Conservation (phyloP, 2,797 vertebrate species). For the Austrolebias charrua region DNA sequence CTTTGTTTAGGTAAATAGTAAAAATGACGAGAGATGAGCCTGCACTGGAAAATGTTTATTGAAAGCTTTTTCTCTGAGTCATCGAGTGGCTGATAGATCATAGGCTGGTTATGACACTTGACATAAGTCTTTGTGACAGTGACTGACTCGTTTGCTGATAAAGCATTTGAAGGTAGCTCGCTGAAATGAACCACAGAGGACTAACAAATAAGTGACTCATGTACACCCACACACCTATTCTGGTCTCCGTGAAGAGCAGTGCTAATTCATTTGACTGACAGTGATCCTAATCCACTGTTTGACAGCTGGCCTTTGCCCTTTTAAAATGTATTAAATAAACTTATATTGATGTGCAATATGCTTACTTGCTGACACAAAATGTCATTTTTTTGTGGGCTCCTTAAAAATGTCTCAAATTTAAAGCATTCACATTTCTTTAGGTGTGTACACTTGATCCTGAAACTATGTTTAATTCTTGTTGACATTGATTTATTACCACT, state of each 20-base stretch:
- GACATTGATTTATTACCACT: neutral
- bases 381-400: neutral
- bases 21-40: neutral
- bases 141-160: conserved; percentile 50
- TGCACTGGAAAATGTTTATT: conserved; percentile 1
- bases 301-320: neutral
- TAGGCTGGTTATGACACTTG: conserved; percentile 53
- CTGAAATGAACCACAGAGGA: conserved; percentile 18
- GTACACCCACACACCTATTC: neutral
- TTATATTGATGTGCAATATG: neutral
- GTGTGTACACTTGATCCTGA: conserved; percentile 18
- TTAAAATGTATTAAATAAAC: too few relatives aligned
- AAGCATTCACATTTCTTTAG: too few relatives aligned
- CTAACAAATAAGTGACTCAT: conserved; percentile 28
- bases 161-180: conserved; percentile 38
- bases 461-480: neutral
- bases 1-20: neutral
- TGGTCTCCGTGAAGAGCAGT: neutral
- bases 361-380: neutral
- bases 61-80: neutral
- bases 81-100: conserved; percentile 29
- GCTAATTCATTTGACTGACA: conserved; percentile 25
- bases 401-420: too few relatives aligned
- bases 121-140: conserved; percentile 51
- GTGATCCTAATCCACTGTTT: conserved; percentile 2